Evolutionary conservation across 1,140 invertebrate genomes (phyloP).

Genomic region (Paraescarpia echinospica): DNA sequence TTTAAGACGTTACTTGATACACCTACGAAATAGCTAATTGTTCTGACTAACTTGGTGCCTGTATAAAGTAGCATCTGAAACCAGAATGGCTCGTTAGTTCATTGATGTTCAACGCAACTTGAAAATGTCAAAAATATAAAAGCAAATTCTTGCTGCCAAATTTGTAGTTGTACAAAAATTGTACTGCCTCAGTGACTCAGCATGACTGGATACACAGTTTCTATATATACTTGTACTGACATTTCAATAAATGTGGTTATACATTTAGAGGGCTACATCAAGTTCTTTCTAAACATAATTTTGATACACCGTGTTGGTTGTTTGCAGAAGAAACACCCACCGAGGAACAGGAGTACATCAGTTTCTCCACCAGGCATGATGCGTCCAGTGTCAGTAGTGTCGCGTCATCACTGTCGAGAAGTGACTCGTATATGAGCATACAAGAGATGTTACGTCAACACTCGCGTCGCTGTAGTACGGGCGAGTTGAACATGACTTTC

Average conservation of each 20-base stretch:
- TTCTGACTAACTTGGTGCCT: background rate
- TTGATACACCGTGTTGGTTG: background rate
- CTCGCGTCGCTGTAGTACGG: background rate
- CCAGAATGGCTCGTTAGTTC: background rate
- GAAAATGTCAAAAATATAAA: too few species aligned
- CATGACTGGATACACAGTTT: too few species aligned
- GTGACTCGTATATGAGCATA: background rate
- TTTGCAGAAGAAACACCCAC: background rate
- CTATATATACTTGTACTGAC: background rate
- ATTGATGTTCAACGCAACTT: background rate
- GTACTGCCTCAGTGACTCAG: too few species aligned
- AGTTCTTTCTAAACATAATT: background rate
- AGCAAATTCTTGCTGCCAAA: too few species aligned
- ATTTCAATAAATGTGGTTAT: background rate
- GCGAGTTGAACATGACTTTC: background rate
- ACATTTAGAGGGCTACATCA: background rate
- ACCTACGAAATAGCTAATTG: background rate
- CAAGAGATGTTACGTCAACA: background rate
- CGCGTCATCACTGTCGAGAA: background rate
- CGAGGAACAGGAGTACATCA: background rate
- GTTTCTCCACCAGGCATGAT: background rate
- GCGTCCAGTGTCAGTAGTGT: background rate
- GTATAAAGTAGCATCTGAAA: too few species aligned
- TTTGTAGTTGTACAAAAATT: background rate
- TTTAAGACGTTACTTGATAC: background rate